phyloP scores from a whole-genome alignment of 2,888 invertebrate genomes.

The Xestia xanthographa region DNA sequence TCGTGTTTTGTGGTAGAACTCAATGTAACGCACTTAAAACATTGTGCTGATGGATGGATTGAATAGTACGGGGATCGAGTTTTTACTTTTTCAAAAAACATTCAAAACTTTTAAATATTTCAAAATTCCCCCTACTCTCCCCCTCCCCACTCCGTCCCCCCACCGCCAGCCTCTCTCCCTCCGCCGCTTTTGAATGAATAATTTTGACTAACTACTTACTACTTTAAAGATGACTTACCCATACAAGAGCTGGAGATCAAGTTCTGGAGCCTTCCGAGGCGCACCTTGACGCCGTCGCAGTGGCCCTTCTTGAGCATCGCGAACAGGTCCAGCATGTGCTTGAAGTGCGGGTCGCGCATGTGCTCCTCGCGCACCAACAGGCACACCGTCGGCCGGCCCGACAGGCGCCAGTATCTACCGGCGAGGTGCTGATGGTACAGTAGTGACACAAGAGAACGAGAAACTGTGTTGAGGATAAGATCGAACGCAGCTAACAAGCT shows the following conservation, averaged over 20 bases:
- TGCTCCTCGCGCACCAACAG: slow-evolving; percentile 98
- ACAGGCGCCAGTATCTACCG: slow-evolving; percentile 96
- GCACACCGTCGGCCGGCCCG: slow-evolving; percentile 99
- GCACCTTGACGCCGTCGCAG: slow-evolving; percentile 98
- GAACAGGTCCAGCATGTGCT: slow-evolving; percentile 98
- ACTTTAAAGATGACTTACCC: slow-evolving; percentile 90
- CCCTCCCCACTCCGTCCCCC: too few relatives aligned
- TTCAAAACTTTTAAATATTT: too few relatives aligned
- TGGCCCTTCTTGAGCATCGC: slow-evolving; percentile 99
- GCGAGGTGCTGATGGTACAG: neutral
- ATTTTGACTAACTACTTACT: too few relatives aligned
- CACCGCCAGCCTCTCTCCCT: too few relatives aligned
- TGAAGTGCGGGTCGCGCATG: slow-evolving; percentile 99
- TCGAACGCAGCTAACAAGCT: neutral
- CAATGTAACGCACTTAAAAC: too few relatives aligned
- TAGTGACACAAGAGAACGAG: neutral
- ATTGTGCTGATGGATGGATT: too few relatives aligned
- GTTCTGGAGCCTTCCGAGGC: slow-evolving; percentile 98
- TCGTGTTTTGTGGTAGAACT: too few relatives aligned
- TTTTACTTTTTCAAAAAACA: too few relatives aligned
- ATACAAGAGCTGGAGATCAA: slow-evolving; percentile 99
- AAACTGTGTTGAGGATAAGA: neutral
- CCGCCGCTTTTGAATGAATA: too few relatives aligned
- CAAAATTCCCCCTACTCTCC: too few relatives aligned
- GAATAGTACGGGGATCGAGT: too few relatives aligned